Conservation (phyloP, 2,113 vertebrate genomes). For the Pseudonaja textilis region DNA sequence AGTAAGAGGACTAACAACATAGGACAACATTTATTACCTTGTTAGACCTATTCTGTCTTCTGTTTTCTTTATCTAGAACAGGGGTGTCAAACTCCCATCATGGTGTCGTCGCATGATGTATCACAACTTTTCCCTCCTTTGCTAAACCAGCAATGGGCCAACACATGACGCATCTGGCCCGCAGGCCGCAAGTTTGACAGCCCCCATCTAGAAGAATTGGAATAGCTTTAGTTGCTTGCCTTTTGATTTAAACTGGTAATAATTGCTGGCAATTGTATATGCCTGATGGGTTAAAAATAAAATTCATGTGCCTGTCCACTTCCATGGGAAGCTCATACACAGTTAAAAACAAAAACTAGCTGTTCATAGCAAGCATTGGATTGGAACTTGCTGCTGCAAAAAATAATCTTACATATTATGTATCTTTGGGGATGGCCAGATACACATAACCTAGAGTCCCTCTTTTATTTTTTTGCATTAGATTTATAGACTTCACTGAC, state of each 20-base stretch:
- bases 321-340: background rate
- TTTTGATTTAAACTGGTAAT: background rate
- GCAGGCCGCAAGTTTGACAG: too few relatives aligned
- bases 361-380: background rate
- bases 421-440: background rate
- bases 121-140: too few relatives aligned
- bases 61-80: background rate
- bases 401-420: background rate
- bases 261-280: background rate
- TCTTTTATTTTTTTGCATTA: background rate
- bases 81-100: too few relatives aligned
- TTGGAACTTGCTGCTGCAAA: background rate
- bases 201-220: background rate
- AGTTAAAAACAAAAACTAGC: background rate
- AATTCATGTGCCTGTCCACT: background rate
- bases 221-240: background rate
- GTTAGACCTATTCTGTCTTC: background rate
- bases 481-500: background rate
- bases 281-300: background rate
- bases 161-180: too few relatives aligned
- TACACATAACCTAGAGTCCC: background rate
- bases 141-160: too few relatives aligned
- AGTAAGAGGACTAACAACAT: background rate
- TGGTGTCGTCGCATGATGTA: too few relatives aligned
- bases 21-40: background rate